phyloP scores from a whole-genome alignment of 2,888 invertebrate genomes.

The Neelides folsomi region DNA sequence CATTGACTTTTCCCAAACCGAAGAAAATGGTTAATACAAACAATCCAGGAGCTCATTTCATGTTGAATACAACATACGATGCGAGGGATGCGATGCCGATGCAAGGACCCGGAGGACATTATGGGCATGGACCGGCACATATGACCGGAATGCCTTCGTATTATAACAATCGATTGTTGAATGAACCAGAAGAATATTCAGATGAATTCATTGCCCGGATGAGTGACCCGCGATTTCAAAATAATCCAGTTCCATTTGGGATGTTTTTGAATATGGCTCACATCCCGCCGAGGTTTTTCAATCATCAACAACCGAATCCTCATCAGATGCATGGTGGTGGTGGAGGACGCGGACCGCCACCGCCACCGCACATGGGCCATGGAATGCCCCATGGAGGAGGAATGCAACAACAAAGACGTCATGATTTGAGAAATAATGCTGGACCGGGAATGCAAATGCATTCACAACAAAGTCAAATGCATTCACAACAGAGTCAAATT shows the following conservation, averaged over 20 bases:
- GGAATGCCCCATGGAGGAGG: not conserved
- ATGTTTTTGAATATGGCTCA: conserved; percentile 86
- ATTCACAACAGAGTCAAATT: not conserved
- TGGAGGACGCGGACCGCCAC: not conserved
- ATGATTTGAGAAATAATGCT: not conserved
- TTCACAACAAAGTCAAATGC: not conserved
- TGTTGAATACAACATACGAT: conserved; percentile 94
- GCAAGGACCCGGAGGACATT: not conserved
- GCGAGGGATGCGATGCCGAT: conserved; percentile 58
- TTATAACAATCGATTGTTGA: conserved; percentile 23
- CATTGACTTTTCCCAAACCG: conserved; percentile 93
- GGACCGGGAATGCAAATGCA: conserved; percentile 3
- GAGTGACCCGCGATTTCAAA: conserved; percentile 25
- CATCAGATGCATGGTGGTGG: conserved; percentile 4
- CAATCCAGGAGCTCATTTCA: conserved; percentile 93
- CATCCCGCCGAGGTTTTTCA: conserved; percentile 60
- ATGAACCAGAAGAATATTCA: conserved; percentile 11
- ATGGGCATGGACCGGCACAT: conserved; percentile 9
- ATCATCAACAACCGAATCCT: conserved; percentile 42
- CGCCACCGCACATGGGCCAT: not conserved
- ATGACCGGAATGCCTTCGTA: conserved; percentile 26
- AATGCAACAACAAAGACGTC: not conserved
- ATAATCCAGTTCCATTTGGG: conserved; percentile 78
- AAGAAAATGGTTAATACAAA: conserved; percentile 86
- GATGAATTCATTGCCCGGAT: conserved; percentile 14